A percentile compares a stretch with the other conserved stretches of the same genome.
These are phyloP conservation scores for Martes martes DNA, from an alignment of 2,113 vertebrate genomes.

Conservation along the genomic window DNA sequence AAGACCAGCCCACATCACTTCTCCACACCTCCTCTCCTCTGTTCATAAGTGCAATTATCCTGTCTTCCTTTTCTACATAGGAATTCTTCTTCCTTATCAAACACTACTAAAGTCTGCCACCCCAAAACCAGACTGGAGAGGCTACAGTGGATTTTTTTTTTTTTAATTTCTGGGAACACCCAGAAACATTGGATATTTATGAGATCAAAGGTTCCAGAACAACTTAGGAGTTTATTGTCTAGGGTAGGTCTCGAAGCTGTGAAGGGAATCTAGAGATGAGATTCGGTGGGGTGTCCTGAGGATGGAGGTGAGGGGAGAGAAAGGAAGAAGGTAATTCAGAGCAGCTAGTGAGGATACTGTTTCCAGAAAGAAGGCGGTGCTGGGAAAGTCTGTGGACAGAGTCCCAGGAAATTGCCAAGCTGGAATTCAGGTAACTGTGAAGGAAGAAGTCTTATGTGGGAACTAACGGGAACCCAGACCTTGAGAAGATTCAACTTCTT, in stretches of 20 bases:
- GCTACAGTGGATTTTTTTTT: neutral
- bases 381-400: conserved; percentile 3
- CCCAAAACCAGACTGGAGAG: neutral
- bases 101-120: neutral
- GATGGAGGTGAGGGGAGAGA: neutral
- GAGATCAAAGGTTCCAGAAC: neutral
- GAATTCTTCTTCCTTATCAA: neutral
- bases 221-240: neutral
- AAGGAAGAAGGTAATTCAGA: neutral
- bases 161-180: neutral
- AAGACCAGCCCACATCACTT: neutral
- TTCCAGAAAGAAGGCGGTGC: conserved; percentile 13
- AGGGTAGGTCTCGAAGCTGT: neutral
- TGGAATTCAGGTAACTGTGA: conserved; percentile 14
- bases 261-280: neutral
- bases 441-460: neutral
- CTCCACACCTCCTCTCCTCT: neutral
- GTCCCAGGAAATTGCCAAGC: neutral
- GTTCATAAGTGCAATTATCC: neutral
- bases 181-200: neutral
- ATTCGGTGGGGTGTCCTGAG: neutral
- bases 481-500: neutral
- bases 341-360: neutral
- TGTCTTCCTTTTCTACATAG: neutral
- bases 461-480: neutral